Conservation (phyloP, 1,140 invertebrate species). For the Solen grandis region DNA sequence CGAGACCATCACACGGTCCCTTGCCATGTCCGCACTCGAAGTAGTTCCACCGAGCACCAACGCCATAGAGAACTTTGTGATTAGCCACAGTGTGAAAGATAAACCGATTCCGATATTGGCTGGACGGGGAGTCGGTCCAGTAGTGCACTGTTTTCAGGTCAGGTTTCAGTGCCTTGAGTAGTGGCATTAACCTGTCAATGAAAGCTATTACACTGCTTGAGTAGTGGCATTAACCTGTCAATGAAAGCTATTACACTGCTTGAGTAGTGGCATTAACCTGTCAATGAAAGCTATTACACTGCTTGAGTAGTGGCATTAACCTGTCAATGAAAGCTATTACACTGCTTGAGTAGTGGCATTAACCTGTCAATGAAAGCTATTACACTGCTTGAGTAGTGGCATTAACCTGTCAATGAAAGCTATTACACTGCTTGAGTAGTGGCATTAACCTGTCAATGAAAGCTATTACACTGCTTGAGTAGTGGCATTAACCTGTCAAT, state of each 20-base stretch:
- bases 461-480: not conserved
- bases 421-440: not conserved
- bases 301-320: conserved; percentile 1
- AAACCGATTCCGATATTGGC: conserved; percentile 47
- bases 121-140: conserved; percentile 45
- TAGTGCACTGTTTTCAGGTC: conserved; percentile 34
- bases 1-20: conserved; percentile 44
- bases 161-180: not conserved
- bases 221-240: conserved; percentile 7
- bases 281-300: not conserved
- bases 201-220: not conserved
- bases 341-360: not conserved
- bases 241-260: not conserved
- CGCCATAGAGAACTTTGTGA: conserved; percentile 9
- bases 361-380: not conserved
- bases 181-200: not conserved
- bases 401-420: conserved; percentile 1
- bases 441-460: not conserved
- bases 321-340: not conserved
- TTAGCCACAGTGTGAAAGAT: conserved; percentile 42
- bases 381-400: not conserved
- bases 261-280: not conserved
- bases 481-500: not conserved
- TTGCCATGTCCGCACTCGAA: conserved; percentile 59
- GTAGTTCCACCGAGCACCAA: conserved; percentile 36